A percentile compares a stretch with the other conserved stretches of the same genome.
Conservation (phyloP, 1,140 invertebrate genomes). For the Telenomus remus region DNA sequence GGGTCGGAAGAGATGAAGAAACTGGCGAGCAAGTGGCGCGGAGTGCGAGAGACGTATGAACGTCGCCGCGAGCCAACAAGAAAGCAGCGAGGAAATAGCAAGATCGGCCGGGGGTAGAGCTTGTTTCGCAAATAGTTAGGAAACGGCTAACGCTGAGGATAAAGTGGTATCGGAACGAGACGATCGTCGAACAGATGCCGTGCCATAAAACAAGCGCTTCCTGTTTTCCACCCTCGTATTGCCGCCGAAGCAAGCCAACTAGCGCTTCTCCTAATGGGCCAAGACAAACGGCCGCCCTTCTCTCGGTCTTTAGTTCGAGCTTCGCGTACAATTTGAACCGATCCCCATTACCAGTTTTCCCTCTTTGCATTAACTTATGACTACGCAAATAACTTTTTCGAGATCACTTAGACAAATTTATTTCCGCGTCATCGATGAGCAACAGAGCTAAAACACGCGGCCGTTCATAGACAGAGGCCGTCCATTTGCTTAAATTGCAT, state of each 20-base stretch:
- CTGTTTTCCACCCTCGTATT: slow-evolving; percentile 68
- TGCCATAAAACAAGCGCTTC: slow-evolving; percentile 75
- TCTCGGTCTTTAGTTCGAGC: slow-evolving; percentile 68
- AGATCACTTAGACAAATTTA: slow-evolving; percentile 22
- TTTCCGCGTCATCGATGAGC: slow-evolving; percentile 22
- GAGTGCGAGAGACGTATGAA: slow-evolving; percentile 45
- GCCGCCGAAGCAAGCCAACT: slow-evolving; percentile 68
- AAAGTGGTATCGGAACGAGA: slow-evolving; percentile 77
- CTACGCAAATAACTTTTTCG: slow-evolving; percentile 28
- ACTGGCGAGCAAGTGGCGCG: slow-evolving; percentile 54
- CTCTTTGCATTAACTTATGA: slow-evolving; percentile 39
- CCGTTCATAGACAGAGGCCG: neutral
- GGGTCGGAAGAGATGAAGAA: slow-evolving; percentile 56
- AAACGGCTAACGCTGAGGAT: slow-evolving; percentile 75
- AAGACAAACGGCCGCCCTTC: slow-evolving; percentile 74
- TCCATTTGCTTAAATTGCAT: slow-evolving; percentile 34
- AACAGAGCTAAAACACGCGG: neutral
- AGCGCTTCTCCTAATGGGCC: slow-evolving; percentile 75
- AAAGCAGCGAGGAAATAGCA: slow-evolving; percentile 47
- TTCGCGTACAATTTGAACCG: slow-evolving; percentile 62
- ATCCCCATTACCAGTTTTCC: slow-evolving; percentile 63
- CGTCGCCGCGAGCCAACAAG: slow-evolving; percentile 21
- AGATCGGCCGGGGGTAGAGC: slow-evolving; percentile 47
- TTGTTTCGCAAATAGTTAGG: slow-evolving; percentile 76
- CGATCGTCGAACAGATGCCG: slow-evolving; percentile 77